Percentiles rank a stretch among this genome's conserved stretches.
Conservation (phyloP, 2,113 vertebrate species). For the Crypturellus undulatus region DNA sequence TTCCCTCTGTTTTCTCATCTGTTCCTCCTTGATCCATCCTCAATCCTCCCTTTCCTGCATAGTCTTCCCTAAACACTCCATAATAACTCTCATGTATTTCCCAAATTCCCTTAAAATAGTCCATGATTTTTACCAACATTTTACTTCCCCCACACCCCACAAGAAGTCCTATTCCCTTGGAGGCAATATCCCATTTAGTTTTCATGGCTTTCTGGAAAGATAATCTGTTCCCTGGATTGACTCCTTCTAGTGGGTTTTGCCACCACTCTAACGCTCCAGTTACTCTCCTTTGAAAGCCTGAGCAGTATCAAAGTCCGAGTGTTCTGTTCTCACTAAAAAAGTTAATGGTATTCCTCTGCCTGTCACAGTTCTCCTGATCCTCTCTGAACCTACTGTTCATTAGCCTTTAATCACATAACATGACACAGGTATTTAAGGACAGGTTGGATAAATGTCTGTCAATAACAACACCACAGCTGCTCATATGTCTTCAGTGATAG, state of each 20-base stretch:
- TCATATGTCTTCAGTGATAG: accelerated
- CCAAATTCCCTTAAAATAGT: not conserved
- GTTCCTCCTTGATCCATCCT: not conserved
- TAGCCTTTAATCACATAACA: not conserved
- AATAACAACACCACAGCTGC: not conserved
- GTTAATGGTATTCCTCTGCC: not conserved
- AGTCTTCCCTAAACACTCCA: not conserved
- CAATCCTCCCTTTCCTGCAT: not conserved
- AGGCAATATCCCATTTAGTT: not conserved
- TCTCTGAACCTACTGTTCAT: not conserved
- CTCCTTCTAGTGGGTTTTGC: not conserved
- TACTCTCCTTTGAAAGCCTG: not conserved
- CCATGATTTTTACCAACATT: not conserved
- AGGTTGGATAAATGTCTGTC: not conserved
- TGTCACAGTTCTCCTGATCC: not conserved
- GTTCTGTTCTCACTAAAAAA: not conserved
- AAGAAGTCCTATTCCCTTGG: not conserved
- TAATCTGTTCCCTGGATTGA: not conserved
- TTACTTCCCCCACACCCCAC: not conserved
- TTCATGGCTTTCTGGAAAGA: not conserved
- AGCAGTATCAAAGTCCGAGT: not conserved
- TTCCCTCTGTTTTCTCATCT: not conserved
- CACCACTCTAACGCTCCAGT: accelerated
- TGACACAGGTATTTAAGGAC: not conserved
- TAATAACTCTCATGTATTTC: not conserved